phyloP scores from a whole-genome alignment of 1,140 invertebrate species.

The Aphelinus certus region DNA sequence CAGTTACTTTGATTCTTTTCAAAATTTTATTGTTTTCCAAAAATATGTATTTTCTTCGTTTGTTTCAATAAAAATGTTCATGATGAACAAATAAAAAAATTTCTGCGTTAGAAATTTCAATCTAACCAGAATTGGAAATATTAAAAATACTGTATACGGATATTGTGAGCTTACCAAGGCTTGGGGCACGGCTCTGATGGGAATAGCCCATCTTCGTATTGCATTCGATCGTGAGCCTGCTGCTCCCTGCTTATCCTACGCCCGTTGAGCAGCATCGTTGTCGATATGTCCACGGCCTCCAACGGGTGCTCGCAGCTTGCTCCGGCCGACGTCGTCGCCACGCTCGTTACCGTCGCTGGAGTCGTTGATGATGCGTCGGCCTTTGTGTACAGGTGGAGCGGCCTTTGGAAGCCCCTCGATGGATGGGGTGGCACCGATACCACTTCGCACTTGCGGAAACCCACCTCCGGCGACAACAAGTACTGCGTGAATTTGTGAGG shows the following conservation, averaged over 20 bases:
- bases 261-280: conserved; percentile 28
- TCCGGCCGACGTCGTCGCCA: background rate
- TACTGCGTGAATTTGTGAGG: conserved; percentile 92
- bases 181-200: conserved; percentile 34
- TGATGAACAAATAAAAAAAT: too few relatives aligned
- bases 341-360: background rate
- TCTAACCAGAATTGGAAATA: too few relatives aligned
- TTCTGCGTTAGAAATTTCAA: too few relatives aligned
- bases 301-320: background rate
- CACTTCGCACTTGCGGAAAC: conserved; percentile 88
- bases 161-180: conserved; percentile 3
- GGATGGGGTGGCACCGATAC: conserved; percentile 85
- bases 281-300: background rate
- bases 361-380: conserved; percentile 56
- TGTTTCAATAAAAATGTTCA: too few relatives aligned
- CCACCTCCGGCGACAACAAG: conserved; percentile 88
- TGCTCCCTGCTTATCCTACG: conserved; percentile 46
- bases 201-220: conserved; percentile 57
- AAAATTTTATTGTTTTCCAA: too few relatives aligned
- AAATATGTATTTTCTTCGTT: too few relatives aligned
- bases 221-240: conserved; percentile 47
- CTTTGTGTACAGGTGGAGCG: conserved; percentile 88
- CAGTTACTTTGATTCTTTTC: background rate
- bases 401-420: conserved; percentile 88
- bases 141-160: too few relatives aligned